These are phyloP conservation scores for Drosophila bocki DNA, from an alignment of 1,140 invertebrate species.

Conservation along the genomic window DNA sequence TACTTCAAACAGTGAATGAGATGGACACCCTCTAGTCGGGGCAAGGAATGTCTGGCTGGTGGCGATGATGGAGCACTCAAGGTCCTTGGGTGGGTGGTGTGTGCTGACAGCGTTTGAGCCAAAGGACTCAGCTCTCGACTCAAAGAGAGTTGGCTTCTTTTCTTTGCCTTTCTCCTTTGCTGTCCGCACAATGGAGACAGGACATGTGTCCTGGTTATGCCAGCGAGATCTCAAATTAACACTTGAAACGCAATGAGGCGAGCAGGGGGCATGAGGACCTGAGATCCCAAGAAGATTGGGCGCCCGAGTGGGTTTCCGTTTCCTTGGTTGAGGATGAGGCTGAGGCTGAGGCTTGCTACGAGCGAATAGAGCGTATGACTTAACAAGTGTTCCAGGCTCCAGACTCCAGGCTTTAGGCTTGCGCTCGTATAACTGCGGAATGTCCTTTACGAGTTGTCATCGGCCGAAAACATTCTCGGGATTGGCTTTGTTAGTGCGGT, in stretches of 20 bases:
- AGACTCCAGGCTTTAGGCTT: slow-evolving; percentile 9
- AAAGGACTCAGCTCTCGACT: slow-evolving; percentile 44
- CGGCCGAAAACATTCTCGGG: slow-evolving; percentile 41
- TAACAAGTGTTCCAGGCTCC: slow-evolving; percentile 52
- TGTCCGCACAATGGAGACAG: slow-evolving; percentile 35
- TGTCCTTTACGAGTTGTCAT: slow-evolving; percentile 52
- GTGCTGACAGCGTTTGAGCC: slow-evolving; percentile 42
- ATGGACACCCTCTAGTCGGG: slow-evolving; percentile 29
- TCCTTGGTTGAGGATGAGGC: background rate
- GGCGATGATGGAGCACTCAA: slow-evolving; percentile 25
- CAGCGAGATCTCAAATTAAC: slow-evolving; percentile 71
- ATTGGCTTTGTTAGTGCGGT: slow-evolving; percentile 55
- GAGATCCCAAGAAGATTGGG: slow-evolving; percentile 28
- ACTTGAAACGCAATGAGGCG: slow-evolving; percentile 67
- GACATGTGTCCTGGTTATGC: slow-evolving; percentile 44
- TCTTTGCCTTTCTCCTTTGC: slow-evolving; percentile 26
- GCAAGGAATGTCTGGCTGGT: background rate
- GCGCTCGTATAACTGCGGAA: slow-evolving; percentile 11
- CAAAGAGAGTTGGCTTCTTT: slow-evolving; percentile 29
- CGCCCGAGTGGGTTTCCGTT: slow-evolving; percentile 18
- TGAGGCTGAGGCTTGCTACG: slow-evolving; percentile 40
- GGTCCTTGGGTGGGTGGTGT: background rate
- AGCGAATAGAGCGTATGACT: slow-evolving; percentile 62
- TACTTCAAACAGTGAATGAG: slow-evolving; percentile 40
- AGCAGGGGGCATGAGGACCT: slow-evolving; percentile 1